Base-by-base conservation (phyloP, 92 coral and sea anemone species). In the Phenganax stokvisi region DNA sequence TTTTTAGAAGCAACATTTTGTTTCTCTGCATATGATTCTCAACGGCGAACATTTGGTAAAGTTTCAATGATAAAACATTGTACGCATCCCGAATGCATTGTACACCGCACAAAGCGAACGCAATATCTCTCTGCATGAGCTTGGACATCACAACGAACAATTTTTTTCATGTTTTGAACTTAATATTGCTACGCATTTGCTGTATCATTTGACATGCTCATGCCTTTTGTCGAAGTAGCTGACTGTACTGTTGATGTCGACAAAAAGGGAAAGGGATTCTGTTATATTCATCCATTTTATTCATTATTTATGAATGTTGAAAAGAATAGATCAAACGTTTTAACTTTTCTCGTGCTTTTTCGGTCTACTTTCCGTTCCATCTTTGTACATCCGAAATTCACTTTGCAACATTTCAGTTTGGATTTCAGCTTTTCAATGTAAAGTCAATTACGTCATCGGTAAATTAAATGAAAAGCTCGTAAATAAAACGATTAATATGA, bases 31-130 rank as follows among this genome's bases (percentile, higher is more conserved):
- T 68, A 30, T 68, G 73, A 68, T 13, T 10, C 6, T 30, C 10
- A 68, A 68, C 52, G 52, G 53, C 47, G 54, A 16, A 37, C 52
- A 68, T 29, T 68, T 68, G 73, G 29, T 37, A 68, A 68, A 37
- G 73, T 68, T 68, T 68, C 73, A 68, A 68, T 29, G 16, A 68
- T 16, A 6, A 68, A 68, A 68, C 53, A 68, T 27, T 10, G 73
- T 68, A 68, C 11, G 54, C 73, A 30, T n/a, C 47, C 2, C 16
- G 53, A 7, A 68, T 12, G 73, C 73, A 68, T 68, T 68, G 73
- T 68, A 8, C 16, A 25, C 73, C 52, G 0, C 53, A 37, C 53
- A 68, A 53, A 12, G 12, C 15, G 29, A 37, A 37, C 47, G n/a
- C 53, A 30, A 30, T 29, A 16, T 27, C 2, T 68, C 73, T 17